Percentiles rank a stretch among this genome's conserved stretches.
These are phyloP conservation scores for Somateria mollissima DNA, from an alignment of 2,797 vertebrate species.

Conservation along the genomic window DNA sequence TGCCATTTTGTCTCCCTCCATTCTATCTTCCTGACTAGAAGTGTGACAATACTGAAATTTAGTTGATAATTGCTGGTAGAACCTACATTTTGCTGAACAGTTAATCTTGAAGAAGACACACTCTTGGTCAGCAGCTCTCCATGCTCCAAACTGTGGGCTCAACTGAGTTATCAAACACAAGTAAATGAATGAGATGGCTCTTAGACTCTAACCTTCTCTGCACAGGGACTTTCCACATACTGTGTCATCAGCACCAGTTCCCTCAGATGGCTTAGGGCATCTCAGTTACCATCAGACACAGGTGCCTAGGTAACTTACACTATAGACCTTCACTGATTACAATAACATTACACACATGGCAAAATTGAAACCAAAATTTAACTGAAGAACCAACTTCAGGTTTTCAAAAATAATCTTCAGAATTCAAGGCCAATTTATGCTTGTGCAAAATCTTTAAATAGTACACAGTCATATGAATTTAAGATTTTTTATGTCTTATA, in stretches of 20 bases:
- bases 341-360: background rate
- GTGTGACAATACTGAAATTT: background rate
- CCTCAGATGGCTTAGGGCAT: background rate
- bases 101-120: background rate
- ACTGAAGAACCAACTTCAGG: background rate
- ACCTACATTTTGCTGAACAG: background rate
- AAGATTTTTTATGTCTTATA: background rate
- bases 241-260: background rate
- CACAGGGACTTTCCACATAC: background rate
- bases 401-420: background rate
- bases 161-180: background rate
- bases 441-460: background rate
- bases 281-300: background rate
- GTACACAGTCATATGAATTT: background rate
- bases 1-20: background rate
- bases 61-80: background rate
- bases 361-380: background rate
- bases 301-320: background rate
- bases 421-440: background rate
- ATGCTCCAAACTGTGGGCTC: background rate
- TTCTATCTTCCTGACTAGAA: background rate
- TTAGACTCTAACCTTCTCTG: background rate
- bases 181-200: background rate
- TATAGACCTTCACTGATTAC: background rate
- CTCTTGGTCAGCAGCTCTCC: background rate